These are phyloP conservation scores for Latrodectus elegans DNA, from an alignment of 2,888 invertebrate species.

Conservation along the genomic window DNA sequence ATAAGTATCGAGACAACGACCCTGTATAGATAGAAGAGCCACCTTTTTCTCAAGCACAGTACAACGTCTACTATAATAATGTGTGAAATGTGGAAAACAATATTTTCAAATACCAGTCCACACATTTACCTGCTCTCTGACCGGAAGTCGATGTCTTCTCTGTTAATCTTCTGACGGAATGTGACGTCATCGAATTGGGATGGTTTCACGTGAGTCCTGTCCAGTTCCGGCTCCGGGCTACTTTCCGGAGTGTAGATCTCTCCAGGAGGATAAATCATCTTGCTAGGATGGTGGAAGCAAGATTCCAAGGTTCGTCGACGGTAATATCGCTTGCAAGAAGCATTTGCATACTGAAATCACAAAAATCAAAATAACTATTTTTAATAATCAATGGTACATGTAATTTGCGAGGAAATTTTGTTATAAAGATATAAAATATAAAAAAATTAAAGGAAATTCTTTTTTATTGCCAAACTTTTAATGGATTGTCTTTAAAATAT, in stretches of 20 bases:
- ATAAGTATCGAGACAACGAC: too few species aligned
- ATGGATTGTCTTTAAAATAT: too few species aligned
- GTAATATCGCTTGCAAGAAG: conserved; percentile 90
- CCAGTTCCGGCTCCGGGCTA: conserved; percentile 73
- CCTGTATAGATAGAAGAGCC: too few species aligned
- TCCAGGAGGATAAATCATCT: conserved; percentile 94
- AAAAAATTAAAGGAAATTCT: too few species aligned
- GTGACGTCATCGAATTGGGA: conserved; percentile 70
- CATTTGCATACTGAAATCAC: conserved; percentile 83
- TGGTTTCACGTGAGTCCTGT: conserved; percentile 68
- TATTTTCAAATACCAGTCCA: too few species aligned
- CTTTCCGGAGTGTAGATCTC: conserved; percentile 70
- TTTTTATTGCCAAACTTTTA: too few species aligned
- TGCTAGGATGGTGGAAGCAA: conserved; percentile 92
- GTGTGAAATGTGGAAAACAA: too few species aligned
- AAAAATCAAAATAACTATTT: neutral
- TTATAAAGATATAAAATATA: too few species aligned
- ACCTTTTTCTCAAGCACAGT: too few species aligned
- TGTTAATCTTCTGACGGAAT: conserved; percentile 66
- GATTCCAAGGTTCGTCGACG: conserved; percentile 87
- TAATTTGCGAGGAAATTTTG: too few species aligned
- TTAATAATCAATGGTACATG: too few species aligned
- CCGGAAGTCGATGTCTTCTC: conserved; percentile 69
- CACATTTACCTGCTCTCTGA: conserved; percentile 70
- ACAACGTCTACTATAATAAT: too few species aligned